Evolutionary conservation across 2,888 invertebrate genomes (phyloP), one percentile per base, ranked within the genome.

Genomic region (Acanthosepion lycidas): DNA sequence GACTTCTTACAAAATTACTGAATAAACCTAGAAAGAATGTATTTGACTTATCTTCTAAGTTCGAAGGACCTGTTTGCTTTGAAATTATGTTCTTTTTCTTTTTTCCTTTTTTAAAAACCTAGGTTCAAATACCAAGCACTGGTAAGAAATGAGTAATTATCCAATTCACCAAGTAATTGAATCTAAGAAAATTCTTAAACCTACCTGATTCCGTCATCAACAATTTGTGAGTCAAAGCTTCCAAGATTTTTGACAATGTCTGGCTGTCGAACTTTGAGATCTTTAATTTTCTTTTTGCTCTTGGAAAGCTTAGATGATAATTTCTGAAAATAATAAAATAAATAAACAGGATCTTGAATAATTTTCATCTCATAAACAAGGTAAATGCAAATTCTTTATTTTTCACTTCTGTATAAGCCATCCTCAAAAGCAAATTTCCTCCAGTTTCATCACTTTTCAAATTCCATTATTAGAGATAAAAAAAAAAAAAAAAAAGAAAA

Each of bases 151-250:
- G 26, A 0, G 23, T 6, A 6, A 23, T 23, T 59, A 55, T 20
- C 20, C 15, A 59, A 20, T 6, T 23, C 59, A 49, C 20, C 91
- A 94, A 49, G 92, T 55, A 78, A 28, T 1, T 42, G 42, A 42
- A 42, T 8, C 59, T 33, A 4, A 42, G 59, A 23, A 59, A 94
- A 49, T 51, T 42, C 51, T 51, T 92, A 33, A 33, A 93, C 96
- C 94, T 95, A 97, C 97, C 96, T 97, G 95, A 97, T 95, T 94
- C 96, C 96, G 48, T 97, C 97, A 53, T 97, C 96, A 28, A 97
- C 96, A 18, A 97, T 96, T 15, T 96, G 96, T 28, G 95, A 95
- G 94, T 97, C 97, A 64, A 96, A 96, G 33, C 95, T 96, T 95
- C 97, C 97, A 94, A 97, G 96, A 78, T 96, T 95, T 33, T 96